Percentiles rank a stretch among this genome's conserved stretches.
These are phyloP conservation scores for Naja naja DNA, from an alignment of 2,113 vertebrate species.

Conservation along the genomic window DNA sequence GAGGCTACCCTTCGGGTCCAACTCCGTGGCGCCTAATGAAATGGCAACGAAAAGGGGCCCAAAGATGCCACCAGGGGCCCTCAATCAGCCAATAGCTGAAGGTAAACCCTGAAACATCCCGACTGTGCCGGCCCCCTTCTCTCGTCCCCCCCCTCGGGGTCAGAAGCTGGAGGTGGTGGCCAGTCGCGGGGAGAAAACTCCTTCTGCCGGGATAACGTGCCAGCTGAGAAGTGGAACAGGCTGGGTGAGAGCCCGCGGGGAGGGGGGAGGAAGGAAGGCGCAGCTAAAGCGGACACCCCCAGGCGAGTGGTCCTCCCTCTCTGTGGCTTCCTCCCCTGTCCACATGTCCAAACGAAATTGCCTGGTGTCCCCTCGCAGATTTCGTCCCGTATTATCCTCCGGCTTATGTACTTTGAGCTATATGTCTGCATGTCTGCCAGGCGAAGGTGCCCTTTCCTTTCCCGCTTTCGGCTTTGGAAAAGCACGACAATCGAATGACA, in stretches of 20 bases:
- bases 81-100: neutral
- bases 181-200: neutral
- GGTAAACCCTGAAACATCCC: neutral
- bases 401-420: neutral
- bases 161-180: neutral
- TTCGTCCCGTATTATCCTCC: neutral
- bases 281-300: neutral
- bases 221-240: neutral
- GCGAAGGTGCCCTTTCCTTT: neutral
- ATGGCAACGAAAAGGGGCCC: slow-evolving; percentile 46
- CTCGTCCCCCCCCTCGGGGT: neutral
- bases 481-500: neutral
- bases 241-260: neutral
- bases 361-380: neutral
- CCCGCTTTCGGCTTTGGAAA: neutral
- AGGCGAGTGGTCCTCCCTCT: neutral
- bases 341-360: neutral
- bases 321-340: neutral
- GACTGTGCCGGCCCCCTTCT: neutral
- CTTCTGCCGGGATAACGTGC: neutral
- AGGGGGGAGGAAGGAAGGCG: neutral
- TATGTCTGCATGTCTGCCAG: neutral
- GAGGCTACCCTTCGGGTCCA: neutral
- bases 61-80: neutral
- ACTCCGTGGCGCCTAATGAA: slow-evolving; percentile 42